Percentiles rank a stretch among this genome's conserved stretches.
Conservation (phyloP, 2,113 vertebrate species). For the Sinocyclocheilus grahami region DNA sequence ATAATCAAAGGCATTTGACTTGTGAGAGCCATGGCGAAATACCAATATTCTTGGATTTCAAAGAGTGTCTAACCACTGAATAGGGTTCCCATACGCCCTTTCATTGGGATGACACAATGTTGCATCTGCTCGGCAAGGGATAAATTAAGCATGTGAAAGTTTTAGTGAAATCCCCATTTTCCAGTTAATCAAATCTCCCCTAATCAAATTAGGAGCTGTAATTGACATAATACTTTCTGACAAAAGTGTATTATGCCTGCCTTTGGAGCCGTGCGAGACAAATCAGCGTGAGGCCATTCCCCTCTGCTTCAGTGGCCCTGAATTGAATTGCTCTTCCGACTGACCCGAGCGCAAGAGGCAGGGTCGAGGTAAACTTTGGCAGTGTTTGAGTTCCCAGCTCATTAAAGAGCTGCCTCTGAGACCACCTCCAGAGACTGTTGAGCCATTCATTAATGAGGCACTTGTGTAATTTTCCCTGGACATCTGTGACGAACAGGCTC, state of each 20-base stretch:
- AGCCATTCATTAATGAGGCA: no score
- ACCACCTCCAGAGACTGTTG: no score
- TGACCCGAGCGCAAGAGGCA: no score
- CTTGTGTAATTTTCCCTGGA: no score
- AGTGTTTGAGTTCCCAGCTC: no score
- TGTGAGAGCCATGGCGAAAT: constrained; percentile 55
- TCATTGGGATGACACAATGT: constrained; percentile 58
- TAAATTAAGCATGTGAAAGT: constrained; percentile 63
- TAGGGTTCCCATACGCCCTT: constrained; percentile 56
- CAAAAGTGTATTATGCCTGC: constrained; percentile 63
- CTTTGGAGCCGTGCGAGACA: constrained; percentile 50
- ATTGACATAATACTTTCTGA: no score
- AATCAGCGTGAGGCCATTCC: constrained; percentile 62
- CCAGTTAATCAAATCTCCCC: constrained; percentile 63
- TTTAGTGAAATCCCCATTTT: constrained; percentile 63
- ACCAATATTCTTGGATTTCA: constrained; percentile 58
- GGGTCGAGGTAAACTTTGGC: no score
- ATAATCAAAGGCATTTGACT: constrained; percentile 58
- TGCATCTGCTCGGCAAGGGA: constrained; percentile 56
- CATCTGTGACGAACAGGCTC: no score
- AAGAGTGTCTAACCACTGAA: constrained; percentile 55
- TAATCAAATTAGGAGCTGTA: constrained; percentile 63
- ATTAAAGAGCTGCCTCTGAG: no score
- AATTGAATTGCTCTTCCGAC: constrained; percentile 12
- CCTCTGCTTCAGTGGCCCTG: constrained; percentile 62